Percentiles rank a stretch among this genome's conserved stretches.
Evolutionary conservation across 2,113 vertebrate genomes (phyloP).

Genomic region (Carettochelys insculpta): DNA sequence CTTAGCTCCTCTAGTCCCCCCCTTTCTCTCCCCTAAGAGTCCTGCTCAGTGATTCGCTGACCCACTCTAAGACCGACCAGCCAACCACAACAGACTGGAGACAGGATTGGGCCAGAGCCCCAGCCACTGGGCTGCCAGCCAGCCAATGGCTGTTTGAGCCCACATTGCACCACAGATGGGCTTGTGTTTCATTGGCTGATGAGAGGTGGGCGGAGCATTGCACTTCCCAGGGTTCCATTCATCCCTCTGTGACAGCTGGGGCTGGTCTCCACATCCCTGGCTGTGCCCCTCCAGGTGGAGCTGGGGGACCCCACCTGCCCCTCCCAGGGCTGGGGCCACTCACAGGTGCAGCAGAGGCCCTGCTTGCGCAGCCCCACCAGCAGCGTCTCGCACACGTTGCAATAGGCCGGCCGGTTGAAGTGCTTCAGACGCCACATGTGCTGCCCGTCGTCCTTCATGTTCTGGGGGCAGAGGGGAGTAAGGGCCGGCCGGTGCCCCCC

Average conservation of each 20-base stretch:
- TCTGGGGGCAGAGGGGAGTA: constrained; percentile 67
- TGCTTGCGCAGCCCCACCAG: constrained; percentile 90
- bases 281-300: no score
- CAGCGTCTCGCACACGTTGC: constrained; percentile 86
- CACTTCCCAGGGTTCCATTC: no score
- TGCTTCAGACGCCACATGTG: constrained; percentile 93
- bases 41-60: background rate
- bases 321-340: constrained; percentile 53
- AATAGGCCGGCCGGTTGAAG: constrained; percentile 88
- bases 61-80: fast-evolving
- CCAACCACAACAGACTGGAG: background rate
- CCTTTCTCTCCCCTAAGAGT: fast-evolving
- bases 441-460: constrained; percentile 87
- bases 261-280: background rate
- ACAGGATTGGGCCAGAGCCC: background rate
- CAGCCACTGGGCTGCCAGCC: background rate
- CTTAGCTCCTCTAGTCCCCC: background rate
- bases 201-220: background rate
- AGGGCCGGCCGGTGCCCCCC: no score
- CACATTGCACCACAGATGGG: background rate
- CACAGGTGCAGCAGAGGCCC: constrained; percentile 89
- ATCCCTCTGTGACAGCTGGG: no score
- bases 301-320: no score
- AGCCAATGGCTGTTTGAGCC: background rate
- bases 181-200: background rate